Conservation (phyloP, 2,888 invertebrate genomes). For the Therioaphis trifolii region DNA sequence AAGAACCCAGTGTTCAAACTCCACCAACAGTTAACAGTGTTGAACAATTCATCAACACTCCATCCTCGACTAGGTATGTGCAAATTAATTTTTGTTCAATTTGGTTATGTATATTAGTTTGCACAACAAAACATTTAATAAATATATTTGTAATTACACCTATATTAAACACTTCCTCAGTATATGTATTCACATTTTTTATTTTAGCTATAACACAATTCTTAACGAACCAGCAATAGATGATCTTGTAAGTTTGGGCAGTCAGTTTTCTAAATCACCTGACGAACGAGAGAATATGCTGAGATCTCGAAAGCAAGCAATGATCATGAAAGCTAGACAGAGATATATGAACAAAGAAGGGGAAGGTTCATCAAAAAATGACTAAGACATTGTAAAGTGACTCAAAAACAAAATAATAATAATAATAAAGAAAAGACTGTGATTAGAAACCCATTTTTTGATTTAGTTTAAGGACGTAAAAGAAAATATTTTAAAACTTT, state of each 20-base stretch:
- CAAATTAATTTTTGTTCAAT: background rate
- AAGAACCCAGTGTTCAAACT: slow-evolving; percentile 57
- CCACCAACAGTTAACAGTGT: slow-evolving; percentile 35
- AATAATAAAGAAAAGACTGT: slow-evolving; percentile 55
- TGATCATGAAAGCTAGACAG: slow-evolving; percentile 52
- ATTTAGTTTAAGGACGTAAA: slow-evolving; percentile 42
- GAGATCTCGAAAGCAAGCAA: slow-evolving; percentile 39
- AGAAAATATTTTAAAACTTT: background rate
- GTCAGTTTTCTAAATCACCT: slow-evolving; percentile 53
- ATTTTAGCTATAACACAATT: slow-evolving; percentile 34
- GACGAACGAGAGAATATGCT: slow-evolving; percentile 59
- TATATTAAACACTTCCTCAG: too few relatives aligned
- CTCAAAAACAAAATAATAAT: background rate
- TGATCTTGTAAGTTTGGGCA: slow-evolving; percentile 41
- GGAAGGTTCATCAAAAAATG: slow-evolving; percentile 17
- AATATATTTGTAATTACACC: background rate
- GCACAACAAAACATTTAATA: background rate
- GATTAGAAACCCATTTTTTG: slow-evolving; percentile 45
- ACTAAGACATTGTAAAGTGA: slow-evolving; percentile 16
- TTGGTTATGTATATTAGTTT: background rate
- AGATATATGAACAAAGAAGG: slow-evolving; percentile 52
- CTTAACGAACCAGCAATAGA: slow-evolving; percentile 37
- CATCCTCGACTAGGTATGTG: slow-evolving; percentile 7
- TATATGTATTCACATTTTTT: background rate
- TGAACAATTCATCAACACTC: slow-evolving; percentile 43